phyloP scores from a whole-genome alignment of 2,888 invertebrate species.

The Sericinus montela region DNA sequence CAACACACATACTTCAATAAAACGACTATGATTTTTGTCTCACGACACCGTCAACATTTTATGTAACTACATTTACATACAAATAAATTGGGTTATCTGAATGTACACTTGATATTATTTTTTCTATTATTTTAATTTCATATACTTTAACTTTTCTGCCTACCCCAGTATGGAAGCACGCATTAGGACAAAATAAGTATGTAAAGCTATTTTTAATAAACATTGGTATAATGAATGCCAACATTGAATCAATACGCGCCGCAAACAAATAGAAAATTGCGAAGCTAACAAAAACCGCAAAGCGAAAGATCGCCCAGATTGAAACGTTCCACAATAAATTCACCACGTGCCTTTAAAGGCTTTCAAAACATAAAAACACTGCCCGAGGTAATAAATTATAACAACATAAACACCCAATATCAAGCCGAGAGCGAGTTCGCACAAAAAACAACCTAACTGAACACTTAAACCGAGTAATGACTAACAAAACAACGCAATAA shows the following conservation, averaged over 20 bases:
- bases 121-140: too few species aligned
- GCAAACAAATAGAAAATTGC: slow-evolving; percentile 42
- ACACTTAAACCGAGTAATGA: slow-evolving; percentile 55
- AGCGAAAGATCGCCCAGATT: slow-evolving; percentile 63
- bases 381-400: slow-evolving; percentile 66
- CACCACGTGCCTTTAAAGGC: slow-evolving; percentile 61
- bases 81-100: too few species aligned
- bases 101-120: too few species aligned
- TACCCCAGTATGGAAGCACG: too few species aligned
- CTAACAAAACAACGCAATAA: slow-evolving; percentile 68
- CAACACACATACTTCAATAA: too few species aligned
- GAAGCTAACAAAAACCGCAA: slow-evolving; percentile 39
- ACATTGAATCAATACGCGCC: slow-evolving; percentile 24
- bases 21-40: too few species aligned
- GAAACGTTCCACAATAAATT: slow-evolving; percentile 68
- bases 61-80: too few species aligned
- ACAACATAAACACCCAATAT: slow-evolving; percentile 65
- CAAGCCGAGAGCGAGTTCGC: slow-evolving; percentile 34
- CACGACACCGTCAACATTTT: too few species aligned
- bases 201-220: too few species aligned
- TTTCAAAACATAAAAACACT: slow-evolving; percentile 55
- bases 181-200: too few species aligned
- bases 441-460: slow-evolving; percentile 38
- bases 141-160: too few species aligned
- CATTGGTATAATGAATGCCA: too few species aligned